phyloP scores from a whole-genome alignment of 2,797 vertebrate species.

The Micromesistius poutassou region DNA sequence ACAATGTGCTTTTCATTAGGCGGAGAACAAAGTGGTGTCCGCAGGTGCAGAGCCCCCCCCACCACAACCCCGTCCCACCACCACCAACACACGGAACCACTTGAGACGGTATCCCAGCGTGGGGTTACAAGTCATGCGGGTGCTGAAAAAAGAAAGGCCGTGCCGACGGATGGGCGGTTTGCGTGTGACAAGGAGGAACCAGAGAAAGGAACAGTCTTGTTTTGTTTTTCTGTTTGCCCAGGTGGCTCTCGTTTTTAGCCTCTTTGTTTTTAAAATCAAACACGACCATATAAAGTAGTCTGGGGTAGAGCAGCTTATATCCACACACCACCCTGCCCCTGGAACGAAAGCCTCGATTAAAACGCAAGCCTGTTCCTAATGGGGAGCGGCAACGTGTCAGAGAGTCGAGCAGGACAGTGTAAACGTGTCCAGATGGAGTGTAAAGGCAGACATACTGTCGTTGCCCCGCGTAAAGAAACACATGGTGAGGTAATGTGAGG shows the following conservation, averaged over 20 bases:
- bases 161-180: slow-evolving; percentile 13
- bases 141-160: slow-evolving; percentile 11
- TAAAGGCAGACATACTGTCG: slow-evolving; percentile 51
- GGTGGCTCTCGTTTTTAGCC: no score
- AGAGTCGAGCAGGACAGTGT: slow-evolving; percentile 35
- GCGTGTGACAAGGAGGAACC: not conserved
- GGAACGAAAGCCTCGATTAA: slow-evolving; percentile 1
- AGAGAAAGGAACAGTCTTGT: slow-evolving; percentile 7
- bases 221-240: no score
- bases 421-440: slow-evolving; percentile 52
- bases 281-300: no score
- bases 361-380: slow-evolving; percentile 26
- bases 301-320: no score
- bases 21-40: slow-evolving; percentile 43
- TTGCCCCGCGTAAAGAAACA: slow-evolving; percentile 48
- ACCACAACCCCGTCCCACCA: not conserved
- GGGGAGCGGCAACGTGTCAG: slow-evolving; percentile 25
- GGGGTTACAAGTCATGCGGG: slow-evolving; percentile 4
- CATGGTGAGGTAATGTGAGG: slow-evolving; percentile 33
- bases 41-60: slow-evolving; percentile 54
- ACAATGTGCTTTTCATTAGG: slow-evolving; percentile 55
- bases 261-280: no score
- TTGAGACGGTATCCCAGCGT: slow-evolving; percentile 40
- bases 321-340: no score
- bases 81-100: slow-evolving; percentile 43